phyloP scores from a whole-genome alignment of 2,888 invertebrate species.

The Ceramica pisi region DNA sequence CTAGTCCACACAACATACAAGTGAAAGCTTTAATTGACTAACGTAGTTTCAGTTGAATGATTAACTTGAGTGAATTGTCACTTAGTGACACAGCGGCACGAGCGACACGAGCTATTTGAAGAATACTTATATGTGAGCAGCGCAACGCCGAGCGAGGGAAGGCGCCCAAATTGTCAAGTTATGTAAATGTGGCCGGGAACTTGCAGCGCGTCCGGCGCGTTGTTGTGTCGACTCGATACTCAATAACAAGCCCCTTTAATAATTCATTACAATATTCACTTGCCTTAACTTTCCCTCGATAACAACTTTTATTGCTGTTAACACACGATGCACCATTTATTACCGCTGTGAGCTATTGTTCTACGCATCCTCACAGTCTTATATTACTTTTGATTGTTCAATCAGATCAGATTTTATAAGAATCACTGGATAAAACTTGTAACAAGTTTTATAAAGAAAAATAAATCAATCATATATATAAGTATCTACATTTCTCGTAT shows the following conservation, averaged over 20 bases:
- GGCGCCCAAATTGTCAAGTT: conserved; percentile 68
- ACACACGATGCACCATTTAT: conserved; percentile 31
- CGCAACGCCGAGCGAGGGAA: conserved; percentile 23
- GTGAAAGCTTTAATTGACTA: conserved; percentile 14
- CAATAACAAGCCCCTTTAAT: conserved; percentile 56
- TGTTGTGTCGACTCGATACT: conserved; percentile 47
- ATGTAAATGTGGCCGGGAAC: conserved; percentile 68
- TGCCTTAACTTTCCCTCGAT: conserved; percentile 35
- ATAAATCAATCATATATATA: conserved; percentile 27
- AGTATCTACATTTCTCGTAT: conserved; percentile 17
- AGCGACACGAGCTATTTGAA: conserved; percentile 32
- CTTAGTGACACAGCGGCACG: conserved; percentile 29
- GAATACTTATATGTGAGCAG: conserved; percentile 55
- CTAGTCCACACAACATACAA: conserved; percentile 4
- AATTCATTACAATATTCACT: conserved; percentile 63
- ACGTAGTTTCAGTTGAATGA: conserved; percentile 35
- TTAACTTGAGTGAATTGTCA: conserved; percentile 51
- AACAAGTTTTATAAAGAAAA: conserved; percentile 3
- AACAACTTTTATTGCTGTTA: conserved; percentile 53
- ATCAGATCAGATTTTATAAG: not conserved
- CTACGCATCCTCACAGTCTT: not conserved
- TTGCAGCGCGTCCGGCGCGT: conserved; percentile 52
- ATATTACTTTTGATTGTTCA: not conserved
- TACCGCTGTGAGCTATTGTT: conserved; percentile 27
- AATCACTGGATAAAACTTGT: not conserved